Evolutionary conservation across 1,140 invertebrate genomes (phyloP), one percentile per base, ranked within the genome.

Genomic region (Drosophila carrolli): DNA sequence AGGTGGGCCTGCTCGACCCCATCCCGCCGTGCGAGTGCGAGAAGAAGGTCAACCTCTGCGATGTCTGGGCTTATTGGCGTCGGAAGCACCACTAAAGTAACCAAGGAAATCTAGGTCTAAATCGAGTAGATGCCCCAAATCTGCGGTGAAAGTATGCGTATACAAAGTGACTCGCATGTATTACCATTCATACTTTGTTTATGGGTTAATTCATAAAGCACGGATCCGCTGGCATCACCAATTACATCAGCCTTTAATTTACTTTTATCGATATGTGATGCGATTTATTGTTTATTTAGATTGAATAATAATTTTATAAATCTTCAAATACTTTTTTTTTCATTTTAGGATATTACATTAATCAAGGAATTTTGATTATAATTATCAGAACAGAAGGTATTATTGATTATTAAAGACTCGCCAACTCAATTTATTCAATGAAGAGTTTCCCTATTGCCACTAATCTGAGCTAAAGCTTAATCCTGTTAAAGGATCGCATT

Each of bases 1-100:
- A 62, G 0, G 47, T 8, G 11, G 37, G 35, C 0, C 58, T 82
- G 1, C 23, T 19, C 1, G 62, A 66, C 0, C 46, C 62, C 9
- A 44, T 59, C 1, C 14, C 29, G 1, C 23, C 37, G 6, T 75
- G 80, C 23, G 80, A 83, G 32, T 82, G 75, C 38, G 57, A 58
- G 1, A 35, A 23, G 14, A 66, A 41, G 23, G 9, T 23, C 14
- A 48, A 11, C 19, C 1, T 67, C 5, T 82, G 80, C 44, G 75
- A 82, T 0, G 7, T 71, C 0, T 82, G 19, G 35, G 61, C 66
- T n/a, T 60, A 47, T 14, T 78, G 29, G 56, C 43, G 71, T 0
- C 38, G 16, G 1, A 32, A 48, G 10, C 5, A 19, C 11, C 1
- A 13, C 19, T 47, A 47, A 6, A 8, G 11, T 4, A n/a, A 29